Conservation (phyloP, 1,140 invertebrate genomes). For the Ectropis grisescens region DNA sequence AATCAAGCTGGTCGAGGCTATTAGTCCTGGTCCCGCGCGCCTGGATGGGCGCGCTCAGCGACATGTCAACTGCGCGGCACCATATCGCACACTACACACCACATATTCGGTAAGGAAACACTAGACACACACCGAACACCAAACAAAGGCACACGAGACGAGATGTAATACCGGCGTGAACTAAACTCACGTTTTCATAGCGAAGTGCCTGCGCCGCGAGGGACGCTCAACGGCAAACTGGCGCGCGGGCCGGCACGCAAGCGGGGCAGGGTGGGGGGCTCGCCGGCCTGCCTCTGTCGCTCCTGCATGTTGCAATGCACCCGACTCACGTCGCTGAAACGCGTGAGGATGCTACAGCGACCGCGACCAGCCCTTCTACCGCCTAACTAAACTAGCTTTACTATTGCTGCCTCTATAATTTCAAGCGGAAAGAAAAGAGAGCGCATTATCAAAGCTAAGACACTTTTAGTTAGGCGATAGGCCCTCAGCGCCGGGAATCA, state of each 20-base stretch:
- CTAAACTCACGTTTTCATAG: slow-evolving; percentile 25
- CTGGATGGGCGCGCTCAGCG: slow-evolving; percentile 59
- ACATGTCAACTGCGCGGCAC: slow-evolving; percentile 65
- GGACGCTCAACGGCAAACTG: slow-evolving; percentile 58
- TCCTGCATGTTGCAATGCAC: slow-evolving; percentile 55
- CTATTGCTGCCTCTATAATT: no score
- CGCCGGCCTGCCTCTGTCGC: slow-evolving; percentile 35
- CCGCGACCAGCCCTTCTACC: no score
- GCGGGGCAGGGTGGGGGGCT: slow-evolving; percentile 48
- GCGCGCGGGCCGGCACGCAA: slow-evolving; percentile 22
- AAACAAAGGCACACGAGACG: slow-evolving; percentile 51
- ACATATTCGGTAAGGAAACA: slow-evolving; percentile 40
- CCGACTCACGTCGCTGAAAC: slow-evolving; percentile 33
- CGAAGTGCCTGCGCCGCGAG: slow-evolving; percentile 44
- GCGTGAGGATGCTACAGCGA: slow-evolving; percentile 1
- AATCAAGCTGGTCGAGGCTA: slow-evolving; percentile 90
- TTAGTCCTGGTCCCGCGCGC: slow-evolving; percentile 76
- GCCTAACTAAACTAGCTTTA: no score
- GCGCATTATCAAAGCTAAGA: no score
- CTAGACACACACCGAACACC: slow-evolving; percentile 41
- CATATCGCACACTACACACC: slow-evolving; percentile 45
- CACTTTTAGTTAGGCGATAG: no score
- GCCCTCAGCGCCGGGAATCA: no score
- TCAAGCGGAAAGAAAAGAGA: no score
- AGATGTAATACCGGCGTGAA: slow-evolving; percentile 23